Conservation (phyloP, 2,797 vertebrate genomes). For the Brachyrhaphis roseni region DNA sequence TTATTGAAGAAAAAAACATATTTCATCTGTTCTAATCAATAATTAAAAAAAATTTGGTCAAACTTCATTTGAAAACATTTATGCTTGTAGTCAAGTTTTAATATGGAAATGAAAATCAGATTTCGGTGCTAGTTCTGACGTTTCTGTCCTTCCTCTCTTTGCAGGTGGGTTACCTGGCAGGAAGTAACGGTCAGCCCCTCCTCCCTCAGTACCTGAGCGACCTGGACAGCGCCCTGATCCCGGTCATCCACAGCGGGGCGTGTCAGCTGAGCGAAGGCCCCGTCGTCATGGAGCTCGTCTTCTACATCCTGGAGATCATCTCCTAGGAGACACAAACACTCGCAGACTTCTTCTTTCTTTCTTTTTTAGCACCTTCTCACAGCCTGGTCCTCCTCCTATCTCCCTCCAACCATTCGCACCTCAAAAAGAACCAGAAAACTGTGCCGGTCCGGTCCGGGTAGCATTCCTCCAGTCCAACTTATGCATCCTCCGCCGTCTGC, state of each 20-base stretch:
- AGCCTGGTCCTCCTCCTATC: slow-evolving; percentile 23
- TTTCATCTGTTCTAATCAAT: no score
- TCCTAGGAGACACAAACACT: slow-evolving; percentile 77
- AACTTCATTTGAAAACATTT: no score
- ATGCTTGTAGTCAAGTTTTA: no score
- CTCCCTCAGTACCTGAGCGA: slow-evolving; percentile 95
- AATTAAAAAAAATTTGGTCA: no score
- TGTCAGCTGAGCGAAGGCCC: slow-evolving; percentile 96
- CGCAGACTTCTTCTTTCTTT: slow-evolving; percentile 5
- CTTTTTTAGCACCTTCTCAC: slow-evolving; percentile 10
- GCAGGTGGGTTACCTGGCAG: slow-evolving; percentile 97
- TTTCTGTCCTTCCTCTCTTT: no score
- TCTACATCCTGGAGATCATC: slow-evolving; percentile 99
- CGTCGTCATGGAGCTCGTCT: slow-evolving; percentile 96
- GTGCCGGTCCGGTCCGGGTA: slow-evolving; percentile 60
- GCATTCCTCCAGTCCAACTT: slow-evolving; percentile 73
- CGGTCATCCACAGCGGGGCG: slow-evolving; percentile 95
- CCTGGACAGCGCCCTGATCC: slow-evolving; percentile 97
- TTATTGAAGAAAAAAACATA: no score
- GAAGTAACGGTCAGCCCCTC: slow-evolving; percentile 95
- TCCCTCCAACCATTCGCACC: slow-evolving; percentile 63
- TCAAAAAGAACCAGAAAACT: slow-evolving; percentile 69
- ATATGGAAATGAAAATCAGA: no score
- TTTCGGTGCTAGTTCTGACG: no score
- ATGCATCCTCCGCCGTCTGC: slow-evolving; percentile 71